Evolutionary conservation across 2,888 invertebrate genomes (phyloP), one percentile per base, ranked within the genome.

Genomic region (Pseudolycoriella hygida): DNA sequence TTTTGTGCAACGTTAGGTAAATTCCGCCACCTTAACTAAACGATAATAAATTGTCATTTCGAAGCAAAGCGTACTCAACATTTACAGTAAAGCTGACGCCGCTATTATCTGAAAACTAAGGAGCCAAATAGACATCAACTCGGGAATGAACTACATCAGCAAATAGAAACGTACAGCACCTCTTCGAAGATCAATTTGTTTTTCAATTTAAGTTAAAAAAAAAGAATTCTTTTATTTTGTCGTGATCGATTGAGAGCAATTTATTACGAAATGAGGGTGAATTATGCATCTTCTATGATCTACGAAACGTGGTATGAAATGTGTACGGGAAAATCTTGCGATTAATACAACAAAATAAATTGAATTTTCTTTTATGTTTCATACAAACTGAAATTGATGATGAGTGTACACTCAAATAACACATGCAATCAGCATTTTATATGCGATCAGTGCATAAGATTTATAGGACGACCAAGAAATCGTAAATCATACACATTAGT

Each of bases 241-340:
- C 62, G 62, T 60, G 64, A 64, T 64, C 64, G 62, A 64, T 64
- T 64, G 61, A 63, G 64, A 64, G 64, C 64, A 64, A 64, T 64
- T 64, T 64, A 64, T 64, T 64, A 64, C 57, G 61, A 64, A 64
- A 64, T 64, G 64, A 64, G 64, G 63, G 61, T 64, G 61, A 64
- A 64, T 64, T 64, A 64, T 64, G 60, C 51, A 53, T 52, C 49
- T 14, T 14, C 34, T 34, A 14, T 34, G 34, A 12, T 34, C 34
- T 34, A 34, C 15, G 25, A 25, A 25, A 34, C 34, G 34, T 34
- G 34, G 34, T 34, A 34, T 34, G 34, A 34, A 14, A 34, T 34
- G 4, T 25, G 25, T 34, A 34, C 34, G 34, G 34, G 34, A 34
- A 34, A 34, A 14, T 12, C 15, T 10, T 34, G 34, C 34, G 25